These are phyloP conservation scores for Drosophila recens DNA, from an alignment of 2,888 invertebrate genomes.

Conservation along the genomic window DNA sequence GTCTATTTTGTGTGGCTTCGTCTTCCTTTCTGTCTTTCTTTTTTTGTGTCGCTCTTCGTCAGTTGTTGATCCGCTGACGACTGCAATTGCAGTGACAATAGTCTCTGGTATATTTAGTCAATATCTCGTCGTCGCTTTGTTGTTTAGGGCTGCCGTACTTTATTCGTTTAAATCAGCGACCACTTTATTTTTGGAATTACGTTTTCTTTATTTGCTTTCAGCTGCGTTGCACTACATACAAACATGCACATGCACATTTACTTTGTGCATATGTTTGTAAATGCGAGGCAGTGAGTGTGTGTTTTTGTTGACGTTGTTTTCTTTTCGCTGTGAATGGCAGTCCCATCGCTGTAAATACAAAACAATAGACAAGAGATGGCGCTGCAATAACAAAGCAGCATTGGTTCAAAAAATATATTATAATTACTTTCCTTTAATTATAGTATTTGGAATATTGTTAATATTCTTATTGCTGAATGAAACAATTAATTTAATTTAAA, in stretches of 20 bases:
- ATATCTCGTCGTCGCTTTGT: constrained; percentile 7
- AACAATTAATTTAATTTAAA: no score
- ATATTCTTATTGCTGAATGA: no score
- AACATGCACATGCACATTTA: constrained; percentile 9
- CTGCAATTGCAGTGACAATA: constrained; percentile 51
- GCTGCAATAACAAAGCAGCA: neutral
- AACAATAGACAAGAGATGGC: neutral
- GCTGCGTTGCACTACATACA: constrained; percentile 30
- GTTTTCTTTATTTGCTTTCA: constrained; percentile 50
- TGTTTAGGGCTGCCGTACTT: constrained; percentile 38
- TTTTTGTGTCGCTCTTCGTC: constrained; percentile 6
- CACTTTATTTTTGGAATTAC: constrained; percentile 72
- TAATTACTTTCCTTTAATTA: no score
- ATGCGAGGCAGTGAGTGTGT: constrained; percentile 56
- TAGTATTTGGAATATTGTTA: no score
- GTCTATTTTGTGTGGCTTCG: constrained; percentile 52
- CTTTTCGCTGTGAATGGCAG: constrained; percentile 45
- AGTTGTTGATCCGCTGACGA: constrained; percentile 54
- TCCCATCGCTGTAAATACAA: neutral
- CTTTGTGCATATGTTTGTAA: constrained; percentile 45
- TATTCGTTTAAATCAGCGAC: constrained; percentile 63
- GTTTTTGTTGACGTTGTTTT: constrained; percentile 62
- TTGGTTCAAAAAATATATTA: no score
- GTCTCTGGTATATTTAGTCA: neutral
- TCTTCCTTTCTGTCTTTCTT: neutral